Percentiles rank a stretch among this genome's conserved stretches.
These are phyloP conservation scores for Coenobita brevimanus DNA, from an alignment of 1,140 invertebrate genomes.

Conservation along the genomic window DNA sequence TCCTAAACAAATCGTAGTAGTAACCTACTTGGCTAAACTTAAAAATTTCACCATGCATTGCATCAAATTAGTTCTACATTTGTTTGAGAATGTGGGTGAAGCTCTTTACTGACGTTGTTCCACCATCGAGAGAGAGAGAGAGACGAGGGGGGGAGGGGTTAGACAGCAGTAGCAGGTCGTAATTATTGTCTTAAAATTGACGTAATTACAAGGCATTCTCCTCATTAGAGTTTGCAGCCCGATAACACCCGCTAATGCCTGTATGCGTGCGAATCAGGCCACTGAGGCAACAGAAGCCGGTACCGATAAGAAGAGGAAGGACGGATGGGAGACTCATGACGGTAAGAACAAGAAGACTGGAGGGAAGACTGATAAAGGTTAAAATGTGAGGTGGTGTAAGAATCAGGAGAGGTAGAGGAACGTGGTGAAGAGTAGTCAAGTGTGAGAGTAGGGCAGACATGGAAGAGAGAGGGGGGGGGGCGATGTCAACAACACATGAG, in stretches of 20 bases:
- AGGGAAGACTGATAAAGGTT: neutral
- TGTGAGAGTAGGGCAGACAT: neutral
- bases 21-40: too few species aligned
- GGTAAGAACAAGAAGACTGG: neutral
- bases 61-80: too few species aligned
- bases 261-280: neutral
- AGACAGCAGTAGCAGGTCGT: too few species aligned
- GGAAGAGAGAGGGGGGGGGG: constrained; percentile 1
- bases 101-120: neutral
- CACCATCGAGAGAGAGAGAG: neutral
- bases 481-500: neutral
- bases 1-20: too few species aligned
- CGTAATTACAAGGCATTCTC: too few species aligned
- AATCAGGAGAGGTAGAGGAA: neutral
- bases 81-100: too few species aligned
- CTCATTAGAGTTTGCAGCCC: too few species aligned
- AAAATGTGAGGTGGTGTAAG: neutral
- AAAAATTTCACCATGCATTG: too few species aligned
- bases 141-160: too few species aligned
- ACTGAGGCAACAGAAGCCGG: too few species aligned
- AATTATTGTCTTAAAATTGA: too few species aligned
- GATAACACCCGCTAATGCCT: too few species aligned
- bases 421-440: neutral
- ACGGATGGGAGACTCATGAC: neutral
- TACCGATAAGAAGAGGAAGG: neutral